Base-by-base conservation (phyloP, 2,113 vertebrate genomes). In the Neolamprologus sp. region DNA sequence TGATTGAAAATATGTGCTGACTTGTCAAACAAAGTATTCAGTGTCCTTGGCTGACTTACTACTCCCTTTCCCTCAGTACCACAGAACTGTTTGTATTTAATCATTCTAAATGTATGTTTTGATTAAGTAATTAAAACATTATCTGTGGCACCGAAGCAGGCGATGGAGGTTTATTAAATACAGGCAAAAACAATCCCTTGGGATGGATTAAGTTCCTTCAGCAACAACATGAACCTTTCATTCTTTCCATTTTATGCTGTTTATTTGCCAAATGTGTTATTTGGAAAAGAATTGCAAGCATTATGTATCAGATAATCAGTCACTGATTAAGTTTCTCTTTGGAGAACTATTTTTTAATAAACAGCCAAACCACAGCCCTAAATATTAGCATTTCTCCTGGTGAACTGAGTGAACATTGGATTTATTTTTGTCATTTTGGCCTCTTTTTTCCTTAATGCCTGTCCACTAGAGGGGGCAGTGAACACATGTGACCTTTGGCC, bases 381-480 rank as follows among this genome's bases (percentile, higher is more conserved):
- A 82, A 89, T 91, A 82, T 71, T 60, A 80, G 45, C 30, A 13
- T 84, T 83, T 9, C 37, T 53, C 16, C 5, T 7, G 45, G 53
- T 53, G 81, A 82, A 81, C 57, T 60, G n/a, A 45, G 84, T 85
- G 6, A 53, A 80, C 80, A 28, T 35, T 78, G 26, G 6, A 23
- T 73, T 54, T 28, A 33, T 40, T 49, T 68, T 17, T 16, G 16
- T 19, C 10, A 68, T 82, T 14, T 47, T 73, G 11, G 19, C 11
- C 7, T 79, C 9, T n/a, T 60, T 51, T 63, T 75, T 45, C 53
- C n/a, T 71, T 12, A 42, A 4, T 26, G 9, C 16, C 49, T 63
- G 26, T 83, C 93, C 93, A 93, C 92, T 80, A 92, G 92, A 93
- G 91, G 89, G 88, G 17, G 86, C 78, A 91, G 63, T 81, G 57